Evolutionary conservation across 2,797 vertebrate genomes (phyloP), one percentile per base, ranked within the genome.

Genomic region (Babyrousa celebensis): DNA sequence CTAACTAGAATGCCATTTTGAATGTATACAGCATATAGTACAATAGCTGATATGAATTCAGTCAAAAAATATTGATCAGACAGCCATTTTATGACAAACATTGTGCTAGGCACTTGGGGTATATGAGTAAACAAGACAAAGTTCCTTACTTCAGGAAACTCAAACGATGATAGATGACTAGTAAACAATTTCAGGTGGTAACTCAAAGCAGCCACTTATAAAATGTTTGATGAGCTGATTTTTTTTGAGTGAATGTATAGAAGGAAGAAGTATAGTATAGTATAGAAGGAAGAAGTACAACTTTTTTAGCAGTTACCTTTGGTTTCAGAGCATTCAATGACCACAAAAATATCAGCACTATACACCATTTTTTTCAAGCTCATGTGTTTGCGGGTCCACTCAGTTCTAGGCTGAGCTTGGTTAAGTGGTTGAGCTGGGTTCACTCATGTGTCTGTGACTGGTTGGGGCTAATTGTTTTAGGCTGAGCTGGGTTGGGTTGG

Each of bases 171-270:
- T 20, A 52, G 29, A 36, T 68, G 48, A 83, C 29, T 82, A 96
- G 4, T 54, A 79, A 89, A 87, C 2, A 86, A 65, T 70, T 83
- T 96, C 52, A 90, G 85, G 17, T 43, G 60, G n/a, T 78, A 27
- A 60, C 52, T 27, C 18, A 52, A 58, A 68, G 27, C 17, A 93
- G 74, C 82, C 2, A 62, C 54, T 84, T 65, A 82, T 12, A 80
- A 68, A 60, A 43, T 48, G 6, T 82, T 87, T 68, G 48, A 65
- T n/a, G 20, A 86, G 43, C 8, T 95, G 67, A 6, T 71, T 80
- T 85, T 91, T 89, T 91, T 89, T 85, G 27, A 60, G 43, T 78
- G 72, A 85, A 68, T 92, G 32, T n/a, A 91, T 5, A 54, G 74
- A 90, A 63, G 18, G 95, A 92, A 21, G n/a, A 85, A 67, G 5